Evolutionary conservation across 2,888 invertebrate species (phyloP), one percentile per base, ranked within the genome.

Genomic region (Arctia plantaginis): DNA sequence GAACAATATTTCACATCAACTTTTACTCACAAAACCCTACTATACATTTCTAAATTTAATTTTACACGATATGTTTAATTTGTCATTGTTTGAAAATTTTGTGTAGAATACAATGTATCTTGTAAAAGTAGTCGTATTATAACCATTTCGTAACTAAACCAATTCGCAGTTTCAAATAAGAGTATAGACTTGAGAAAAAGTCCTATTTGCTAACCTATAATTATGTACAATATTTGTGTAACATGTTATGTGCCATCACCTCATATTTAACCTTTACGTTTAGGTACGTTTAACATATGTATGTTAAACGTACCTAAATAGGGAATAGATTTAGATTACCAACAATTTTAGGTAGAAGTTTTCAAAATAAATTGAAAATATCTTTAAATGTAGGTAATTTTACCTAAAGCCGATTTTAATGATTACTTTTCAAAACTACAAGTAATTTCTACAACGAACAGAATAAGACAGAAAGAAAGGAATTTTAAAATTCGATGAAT

Each of bases 1-100:
- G 81, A 88, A 85, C 82, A 85, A 88, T 89, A 89, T 83, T 90
- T 93, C 94, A 89, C 93, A 93, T 93, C 91, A 92, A 90, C 87
- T 89, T 85, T 83, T 85, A 66, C 69, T 87, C 86, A 84, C 84
- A 87, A 86, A 85, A 86, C 80, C 86, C 85, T 89, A 83, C 83
- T 80, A 78, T 77, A 78, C 82, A 83, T 86, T 87, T 85, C 84
- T 81, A 79, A 80, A 74, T 78, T 72, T 76, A 73, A 81, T 84
- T 78, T 82, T 80, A 82, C 77, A 80, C 75, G 70, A 78, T 77
- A 77, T 71, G 78, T 77, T 67, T 83, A 83, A 83, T 85, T 82
- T 82, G 72, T 79, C 80, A 85, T 75, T 79, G 82, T 84, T 77
- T 30, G 72, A 75, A 73, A 78, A 70, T 65, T 55, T 66, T 65